phyloP scores from a whole-genome alignment of 2,797 vertebrate species.

The Cynodonichthys magdalenae region DNA sequence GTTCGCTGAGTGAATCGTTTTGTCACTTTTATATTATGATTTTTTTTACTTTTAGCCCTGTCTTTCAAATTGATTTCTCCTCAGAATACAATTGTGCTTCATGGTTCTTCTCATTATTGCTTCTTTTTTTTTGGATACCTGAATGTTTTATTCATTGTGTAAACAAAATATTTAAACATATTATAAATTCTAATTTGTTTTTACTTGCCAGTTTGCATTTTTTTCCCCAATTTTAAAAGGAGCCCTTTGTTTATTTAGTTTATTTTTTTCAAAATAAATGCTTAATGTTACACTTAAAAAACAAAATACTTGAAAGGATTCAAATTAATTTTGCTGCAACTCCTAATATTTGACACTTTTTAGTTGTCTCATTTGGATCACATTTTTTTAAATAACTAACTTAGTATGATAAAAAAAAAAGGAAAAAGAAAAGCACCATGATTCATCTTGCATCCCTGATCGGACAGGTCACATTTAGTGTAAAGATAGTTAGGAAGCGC shows the following conservation, averaged over 20 bases:
- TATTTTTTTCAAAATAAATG: not conserved
- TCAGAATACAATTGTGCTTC: not conserved
- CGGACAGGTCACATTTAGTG: conserved; percentile 67
- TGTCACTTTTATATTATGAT: conserved; percentile 6
- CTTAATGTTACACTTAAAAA: not conserved
- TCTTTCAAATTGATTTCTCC: conserved; percentile 1
- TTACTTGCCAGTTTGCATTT: not conserved
- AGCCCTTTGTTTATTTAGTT: conserved; percentile 1
- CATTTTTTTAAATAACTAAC: conserved; percentile 11
- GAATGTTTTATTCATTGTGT: conserved; percentile 24
- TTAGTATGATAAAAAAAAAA: not conserved
- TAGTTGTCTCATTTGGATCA: conserved; percentile 11
- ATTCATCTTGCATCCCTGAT: conserved; percentile 55
- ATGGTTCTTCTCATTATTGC: conserved; percentile 9
- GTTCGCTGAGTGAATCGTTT: not conserved
- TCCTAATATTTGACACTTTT: conserved; percentile 19
- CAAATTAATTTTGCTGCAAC: conserved; percentile 23
- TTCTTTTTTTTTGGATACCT: conserved; percentile 18
- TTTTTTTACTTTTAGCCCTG: conserved; percentile 7
- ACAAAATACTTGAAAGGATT: conserved; percentile 24
- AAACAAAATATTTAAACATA: not conserved
- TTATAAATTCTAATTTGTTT: not conserved
- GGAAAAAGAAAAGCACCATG: conserved; percentile 21
- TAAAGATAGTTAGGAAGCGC: conserved; percentile 72
- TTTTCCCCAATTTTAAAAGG: conserved; percentile 27